phyloP scores from a whole-genome alignment of 2,113 vertebrate genomes.

The Pluvianellus socialis region DNA sequence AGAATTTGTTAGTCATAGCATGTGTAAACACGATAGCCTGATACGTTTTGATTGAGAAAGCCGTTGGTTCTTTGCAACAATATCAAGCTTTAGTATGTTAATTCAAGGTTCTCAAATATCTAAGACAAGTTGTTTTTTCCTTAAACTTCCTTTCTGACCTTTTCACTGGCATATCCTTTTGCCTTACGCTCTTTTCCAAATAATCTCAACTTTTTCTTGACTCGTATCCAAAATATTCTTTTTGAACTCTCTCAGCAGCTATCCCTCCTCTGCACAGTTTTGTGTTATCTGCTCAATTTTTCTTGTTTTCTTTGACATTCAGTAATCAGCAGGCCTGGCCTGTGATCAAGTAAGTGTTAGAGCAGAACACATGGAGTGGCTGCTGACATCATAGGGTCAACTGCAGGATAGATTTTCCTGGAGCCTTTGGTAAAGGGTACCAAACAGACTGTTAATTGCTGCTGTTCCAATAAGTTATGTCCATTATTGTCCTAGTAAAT shows the following conservation, averaged over 20 bases:
- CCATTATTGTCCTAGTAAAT: neutral
- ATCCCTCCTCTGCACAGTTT: conserved; percentile 13
- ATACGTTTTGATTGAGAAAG: neutral
- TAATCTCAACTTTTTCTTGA: conserved; percentile 51
- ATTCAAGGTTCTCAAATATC: conserved; percentile 29
- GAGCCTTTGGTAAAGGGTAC: neutral
- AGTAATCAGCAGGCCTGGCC: conserved; percentile 53
- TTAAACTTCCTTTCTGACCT: conserved; percentile 55
- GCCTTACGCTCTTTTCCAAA: conserved; percentile 13
- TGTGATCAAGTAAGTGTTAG: conserved; percentile 29
- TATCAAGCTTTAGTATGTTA: neutral
- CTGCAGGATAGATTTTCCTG: neutral
- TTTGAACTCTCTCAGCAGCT: conserved; percentile 62
- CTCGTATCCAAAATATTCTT: conserved; percentile 32
- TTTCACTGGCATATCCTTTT: neutral
- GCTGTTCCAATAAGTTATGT: neutral
- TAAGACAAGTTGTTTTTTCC: conserved; percentile 10
- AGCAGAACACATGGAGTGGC: neutral
- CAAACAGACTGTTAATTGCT: neutral
- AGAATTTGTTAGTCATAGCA: neutral
- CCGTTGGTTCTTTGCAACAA: conserved; percentile 21
- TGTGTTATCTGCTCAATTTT: conserved; percentile 36
- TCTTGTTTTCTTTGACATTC: conserved; percentile 63
- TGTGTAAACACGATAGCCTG: neutral
- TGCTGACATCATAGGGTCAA: conserved; percentile 41